phyloP scores from a whole-genome alignment of 2,797 vertebrate species.

The Pelodytes ibericus region DNA sequence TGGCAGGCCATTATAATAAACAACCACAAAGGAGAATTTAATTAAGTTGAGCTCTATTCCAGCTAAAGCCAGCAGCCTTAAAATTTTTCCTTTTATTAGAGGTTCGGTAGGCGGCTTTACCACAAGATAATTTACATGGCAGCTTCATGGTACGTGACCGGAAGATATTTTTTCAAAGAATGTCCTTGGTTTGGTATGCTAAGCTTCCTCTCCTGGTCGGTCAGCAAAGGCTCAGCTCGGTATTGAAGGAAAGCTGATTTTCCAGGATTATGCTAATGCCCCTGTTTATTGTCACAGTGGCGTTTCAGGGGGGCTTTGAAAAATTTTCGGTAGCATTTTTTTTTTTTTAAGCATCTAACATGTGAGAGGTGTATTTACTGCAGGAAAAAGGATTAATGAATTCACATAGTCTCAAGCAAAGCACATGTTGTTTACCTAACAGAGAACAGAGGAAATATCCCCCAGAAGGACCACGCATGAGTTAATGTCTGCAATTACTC shows the following conservation, averaged over 20 bases:
- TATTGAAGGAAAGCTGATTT: conserved; percentile 39
- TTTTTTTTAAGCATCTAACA: not conserved
- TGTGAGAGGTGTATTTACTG: conserved; percentile 10
- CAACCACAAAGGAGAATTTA: conserved; percentile 25
- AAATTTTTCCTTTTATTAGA: conserved; percentile 11
- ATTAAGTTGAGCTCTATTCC: conserved; percentile 34
- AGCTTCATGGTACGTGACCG: conserved; percentile 11
- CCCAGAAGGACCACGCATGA: too few relatives aligned
- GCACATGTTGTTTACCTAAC: too few relatives aligned
- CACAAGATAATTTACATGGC: not conserved
- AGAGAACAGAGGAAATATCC: too few relatives aligned
- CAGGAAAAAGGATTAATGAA: not conserved
- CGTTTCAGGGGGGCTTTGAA: not conserved
- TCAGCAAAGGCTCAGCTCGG: conserved; percentile 3
- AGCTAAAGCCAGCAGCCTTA: not conserved
- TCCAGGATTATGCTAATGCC: conserved; percentile 37
- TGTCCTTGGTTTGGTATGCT: conserved; percentile 30
- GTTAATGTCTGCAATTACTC: too few relatives aligned
- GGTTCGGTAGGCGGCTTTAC: too few relatives aligned
- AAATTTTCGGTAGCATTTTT: conserved; percentile 2
- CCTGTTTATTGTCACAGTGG: conserved; percentile 3
- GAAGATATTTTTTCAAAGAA: not conserved
- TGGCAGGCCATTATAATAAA: conserved; percentile 18
- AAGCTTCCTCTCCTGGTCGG: conserved; percentile 26
- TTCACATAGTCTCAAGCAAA: conserved; percentile 2